Evolutionary conservation across 2,888 invertebrate genomes (phyloP).

Genomic region (Sesamia inferens): DNA sequence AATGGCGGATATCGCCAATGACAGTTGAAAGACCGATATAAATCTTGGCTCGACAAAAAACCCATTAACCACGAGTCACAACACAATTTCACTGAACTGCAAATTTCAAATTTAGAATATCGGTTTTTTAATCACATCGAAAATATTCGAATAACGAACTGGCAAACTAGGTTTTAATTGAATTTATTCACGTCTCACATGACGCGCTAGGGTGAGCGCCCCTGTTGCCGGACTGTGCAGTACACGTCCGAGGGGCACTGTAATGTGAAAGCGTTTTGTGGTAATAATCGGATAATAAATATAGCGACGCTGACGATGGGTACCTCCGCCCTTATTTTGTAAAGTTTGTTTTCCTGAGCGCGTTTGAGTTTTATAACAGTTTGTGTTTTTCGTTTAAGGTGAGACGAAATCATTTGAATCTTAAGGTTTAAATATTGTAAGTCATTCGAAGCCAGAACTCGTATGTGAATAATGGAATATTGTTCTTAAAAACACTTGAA

Average conservation of each 20-base stretch:
- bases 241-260: constrained; percentile 70
- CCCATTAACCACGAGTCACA: background rate
- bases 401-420: constrained; percentile 2
- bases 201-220: constrained; percentile 61
- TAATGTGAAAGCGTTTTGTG: constrained; percentile 74
- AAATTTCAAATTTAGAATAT: constrained; percentile 35
- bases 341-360: constrained; percentile 62
- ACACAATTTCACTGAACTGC: background rate
- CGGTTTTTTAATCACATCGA: constrained; percentile 47
- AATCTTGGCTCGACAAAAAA: background rate
- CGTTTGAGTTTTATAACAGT: constrained; percentile 55
- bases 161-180: constrained; percentile 64
- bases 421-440: constrained; percentile 33
- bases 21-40: too few relatives aligned
- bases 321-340: constrained; percentile 63
- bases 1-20: too few relatives aligned
- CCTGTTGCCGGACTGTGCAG: constrained; percentile 60
- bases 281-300: constrained; percentile 81
- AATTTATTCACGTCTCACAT: constrained; percentile 64
- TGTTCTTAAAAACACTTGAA: too few relatives aligned
- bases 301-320: constrained; percentile 67
- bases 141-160: constrained; percentile 54
- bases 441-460: background rate
- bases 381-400: constrained; percentile 36
- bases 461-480: too few relatives aligned